Conservation (phyloP, 2,113 vertebrate genomes). For the Larimichthys crocea region DNA sequence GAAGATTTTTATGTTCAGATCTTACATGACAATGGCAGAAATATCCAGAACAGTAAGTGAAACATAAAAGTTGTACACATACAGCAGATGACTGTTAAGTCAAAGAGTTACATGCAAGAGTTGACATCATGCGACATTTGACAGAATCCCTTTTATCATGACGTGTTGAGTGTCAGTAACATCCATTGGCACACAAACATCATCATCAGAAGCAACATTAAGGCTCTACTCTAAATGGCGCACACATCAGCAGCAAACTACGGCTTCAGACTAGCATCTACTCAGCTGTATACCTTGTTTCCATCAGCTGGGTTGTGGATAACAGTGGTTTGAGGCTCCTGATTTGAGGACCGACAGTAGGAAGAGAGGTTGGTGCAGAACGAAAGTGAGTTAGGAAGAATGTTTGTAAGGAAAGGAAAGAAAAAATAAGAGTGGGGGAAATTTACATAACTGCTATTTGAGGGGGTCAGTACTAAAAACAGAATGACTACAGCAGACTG, state of each 20-base stretch:
- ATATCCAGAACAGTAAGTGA: neutral
- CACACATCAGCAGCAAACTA: conserved; percentile 33
- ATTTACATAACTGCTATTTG: neutral
- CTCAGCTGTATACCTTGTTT: conserved; percentile 95
- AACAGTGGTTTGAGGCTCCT: conserved; percentile 99
- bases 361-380: conserved; percentile 85
- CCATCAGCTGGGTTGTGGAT: conserved; percentile 99
- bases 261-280: conserved; percentile 18
- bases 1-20: neutral
- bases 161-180: neutral
- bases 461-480: neutral
- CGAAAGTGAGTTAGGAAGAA: conserved; percentile 61
- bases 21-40: neutral
- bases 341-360: conserved; percentile 83
- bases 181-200: conserved; percentile 33
- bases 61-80: neutral
- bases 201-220: conserved; percentile 38
- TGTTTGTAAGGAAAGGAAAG: conserved; percentile 21
- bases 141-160: neutral
- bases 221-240: conserved; percentile 26
- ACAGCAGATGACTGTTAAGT: neutral
- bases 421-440: neutral
- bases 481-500: neutral
- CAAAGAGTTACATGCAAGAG: conserved; percentile 43
- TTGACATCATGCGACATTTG: conserved; percentile 33